Base-by-base conservation (phyloP, 2,888 invertebrate genomes). In the Dastarcus helophoroides region DNA sequence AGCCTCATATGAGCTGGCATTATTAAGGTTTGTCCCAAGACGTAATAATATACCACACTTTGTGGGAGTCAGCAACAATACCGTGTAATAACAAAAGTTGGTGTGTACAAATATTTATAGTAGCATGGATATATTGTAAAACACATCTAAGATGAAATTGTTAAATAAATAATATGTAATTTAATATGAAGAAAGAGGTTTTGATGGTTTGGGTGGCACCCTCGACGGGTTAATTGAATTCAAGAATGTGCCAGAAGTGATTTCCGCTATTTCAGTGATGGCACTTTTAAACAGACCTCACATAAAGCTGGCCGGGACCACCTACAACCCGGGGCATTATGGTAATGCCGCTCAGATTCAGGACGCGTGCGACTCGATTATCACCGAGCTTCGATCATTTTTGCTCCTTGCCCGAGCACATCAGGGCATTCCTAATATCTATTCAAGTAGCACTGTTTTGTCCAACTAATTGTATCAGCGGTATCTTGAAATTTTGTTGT, bases 311-410 rank as follows among this genome's bases (percentile, higher is more conserved):
- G 22, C 21, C 28, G 16, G 29, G 42, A 43, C 42, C 42, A 43
- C 42, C 42, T 43, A 43, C 42, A 39, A 39, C 33, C 35, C 36
- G 32, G 40, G 36, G 35, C 39, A 37, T 40, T 42, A 42, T 42
- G 40, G 37, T 40, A 42, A 42, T 40, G 37, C 28, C 28, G 30
- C 33, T 42, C 34, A 37, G 40, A 42, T 36, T 31, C 39, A 22
- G 33, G 35, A 39, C 40, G 38, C 40, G 42, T 39, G 42, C 40
- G 34, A 36, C 31, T 36, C 24, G 24, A 31, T 31, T 32, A 33
- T 36, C 36, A 33, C 21, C 23, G 24, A 12, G 15, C 29, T 16
- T 27, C 24, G 32, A 28, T 32, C 32, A 24, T 35, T 28, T 29
- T 12, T 25, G 19, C 25, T 22, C 24, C 31, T 22, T 14, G 29